phyloP scores from a whole-genome alignment of 2,113 vertebrate genomes.

The Merops nubicus region DNA sequence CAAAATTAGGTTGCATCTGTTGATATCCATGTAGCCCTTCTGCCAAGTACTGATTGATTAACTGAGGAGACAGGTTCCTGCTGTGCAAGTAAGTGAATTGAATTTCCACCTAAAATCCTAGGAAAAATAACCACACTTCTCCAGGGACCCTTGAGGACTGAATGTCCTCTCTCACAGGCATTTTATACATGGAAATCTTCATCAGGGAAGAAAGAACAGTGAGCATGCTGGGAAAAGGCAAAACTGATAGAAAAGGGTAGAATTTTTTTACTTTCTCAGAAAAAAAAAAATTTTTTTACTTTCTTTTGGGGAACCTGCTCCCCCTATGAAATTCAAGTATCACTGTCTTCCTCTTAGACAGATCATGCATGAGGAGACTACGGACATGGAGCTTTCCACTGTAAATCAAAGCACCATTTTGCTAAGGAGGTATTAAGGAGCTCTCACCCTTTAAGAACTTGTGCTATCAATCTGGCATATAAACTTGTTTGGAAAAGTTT shows the following conservation, averaged over 20 bases:
- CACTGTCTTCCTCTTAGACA: not conserved
- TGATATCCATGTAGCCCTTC: not conserved
- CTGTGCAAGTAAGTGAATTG: not conserved
- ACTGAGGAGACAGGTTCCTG: not conserved
- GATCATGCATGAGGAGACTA: not conserved
- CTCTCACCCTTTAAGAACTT: not conserved
- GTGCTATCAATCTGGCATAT: not conserved
- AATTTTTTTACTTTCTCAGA: too few relatives aligned
- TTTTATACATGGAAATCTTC: not conserved
- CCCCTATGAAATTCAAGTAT: too few relatives aligned
- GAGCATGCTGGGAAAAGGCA: too few relatives aligned
- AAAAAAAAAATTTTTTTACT: too few relatives aligned
- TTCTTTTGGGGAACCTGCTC: too few relatives aligned
- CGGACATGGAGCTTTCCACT: not conserved
- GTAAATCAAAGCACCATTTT: not conserved
- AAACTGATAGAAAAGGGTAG: too few relatives aligned
- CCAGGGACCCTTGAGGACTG: not conserved
- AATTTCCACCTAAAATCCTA: not conserved
- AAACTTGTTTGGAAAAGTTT: not conserved
- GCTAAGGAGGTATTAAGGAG: not conserved
- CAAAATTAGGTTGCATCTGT: conserved; percentile 9
- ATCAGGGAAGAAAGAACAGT: too few relatives aligned
- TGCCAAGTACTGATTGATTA: not conserved
- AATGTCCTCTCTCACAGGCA: not conserved
- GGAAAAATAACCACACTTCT: not conserved